Conservation (phyloP, 2,113 vertebrate species). For the Danio rerio region GRCz12tu NC_133199.1:7715501-7716000, state of each 20-base stretch:
- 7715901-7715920: conserved; percentile 18
- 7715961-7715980: not conserved
- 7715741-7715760: not conserved
- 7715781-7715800: not conserved
- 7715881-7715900: not conserved
- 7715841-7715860: not conserved
- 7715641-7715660: not conserved
- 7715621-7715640: not conserved
- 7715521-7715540: conserved; percentile 78
- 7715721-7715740: not conserved
- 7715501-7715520: conserved; percentile 72
- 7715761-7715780: not conserved
- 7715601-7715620: conserved; percentile 40
- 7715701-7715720: not conserved
- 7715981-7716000: not conserved
- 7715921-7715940: not conserved
- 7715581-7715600: conserved; percentile 14
- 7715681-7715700: conserved; percentile 24
- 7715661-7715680: conserved; percentile 43
- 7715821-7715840: not conserved
- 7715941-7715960: conserved; percentile 22
- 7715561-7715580: conserved; percentile 1
- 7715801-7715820: conserved; percentile 9
- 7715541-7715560: not conserved
- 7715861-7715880: not conserved